Evolutionary conservation across 2,888 invertebrate species (phyloP).

Genomic region (Lepidocyrtoides sp.): DNA sequence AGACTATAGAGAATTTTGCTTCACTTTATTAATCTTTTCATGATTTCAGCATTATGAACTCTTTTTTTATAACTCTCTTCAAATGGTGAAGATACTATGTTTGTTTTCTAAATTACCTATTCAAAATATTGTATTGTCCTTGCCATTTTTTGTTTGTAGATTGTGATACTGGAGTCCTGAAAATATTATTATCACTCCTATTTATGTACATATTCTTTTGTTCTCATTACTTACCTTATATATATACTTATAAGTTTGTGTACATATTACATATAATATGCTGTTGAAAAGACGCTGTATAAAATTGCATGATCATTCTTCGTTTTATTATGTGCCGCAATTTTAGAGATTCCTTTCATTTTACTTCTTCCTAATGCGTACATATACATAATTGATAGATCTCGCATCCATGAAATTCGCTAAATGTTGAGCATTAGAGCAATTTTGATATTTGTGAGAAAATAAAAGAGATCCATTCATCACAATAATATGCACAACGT

Average conservation of each 20-base stretch:
- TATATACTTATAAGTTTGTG: not conserved
- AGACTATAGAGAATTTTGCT: not conserved
- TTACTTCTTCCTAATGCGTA: too few species aligned
- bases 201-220: not conserved
- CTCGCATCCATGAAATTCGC: too few species aligned
- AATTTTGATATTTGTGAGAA: too few species aligned
- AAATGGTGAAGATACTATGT: not conserved
- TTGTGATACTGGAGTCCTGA: slow-evolving; percentile 16
- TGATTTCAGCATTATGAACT: not conserved
- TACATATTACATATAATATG: not conserved
- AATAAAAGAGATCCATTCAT: too few species aligned
- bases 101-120: slow-evolving; percentile 12
- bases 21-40: slow-evolving; percentile 8
- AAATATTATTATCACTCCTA: slow-evolving; percentile 13
- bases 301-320: slow-evolving; percentile 69
- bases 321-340: not conserved
- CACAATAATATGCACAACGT: too few species aligned
- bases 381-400: too few species aligned
- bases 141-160: slow-evolving; percentile 12
- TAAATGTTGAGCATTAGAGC: too few species aligned
- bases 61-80: not conserved
- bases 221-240: not conserved
- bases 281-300: slow-evolving; percentile 13
- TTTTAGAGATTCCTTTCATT: not conserved
- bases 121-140: not conserved